Conservation (phyloP, 2,113 vertebrate species). For the Festucalex cinctus region DNA sequence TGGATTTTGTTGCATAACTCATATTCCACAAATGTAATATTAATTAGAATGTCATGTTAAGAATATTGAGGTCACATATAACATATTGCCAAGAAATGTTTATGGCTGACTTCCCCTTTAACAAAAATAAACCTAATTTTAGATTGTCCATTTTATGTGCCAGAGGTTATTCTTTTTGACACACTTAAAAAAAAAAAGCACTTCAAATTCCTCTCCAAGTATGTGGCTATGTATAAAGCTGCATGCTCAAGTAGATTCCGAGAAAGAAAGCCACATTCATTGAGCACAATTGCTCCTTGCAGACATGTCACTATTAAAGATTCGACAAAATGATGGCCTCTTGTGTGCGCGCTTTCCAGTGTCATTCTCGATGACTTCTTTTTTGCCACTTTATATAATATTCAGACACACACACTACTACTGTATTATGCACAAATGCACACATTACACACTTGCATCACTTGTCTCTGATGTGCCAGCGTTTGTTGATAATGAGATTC, state of each 20-base stretch:
- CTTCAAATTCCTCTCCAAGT: neutral
- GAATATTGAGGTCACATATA: too few relatives aligned
- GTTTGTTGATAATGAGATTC: slow-evolving; percentile 72
- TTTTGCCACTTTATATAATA: slow-evolving; percentile 27
- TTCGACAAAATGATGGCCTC: slow-evolving; percentile 56
- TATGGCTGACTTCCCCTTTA: too few relatives aligned
- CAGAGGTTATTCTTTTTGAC: neutral
- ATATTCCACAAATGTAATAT: too few relatives aligned
- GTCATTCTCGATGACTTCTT: slow-evolving; percentile 20
- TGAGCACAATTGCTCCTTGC: slow-evolving; percentile 37
- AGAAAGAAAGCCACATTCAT: slow-evolving; percentile 36
- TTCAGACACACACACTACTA: slow-evolving; percentile 20
- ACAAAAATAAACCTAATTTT: neutral
- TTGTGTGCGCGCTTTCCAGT: slow-evolving; percentile 31
- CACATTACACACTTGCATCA: slow-evolving; percentile 39
- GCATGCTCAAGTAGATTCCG: slow-evolving; percentile 8
- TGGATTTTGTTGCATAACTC: too few relatives aligned
- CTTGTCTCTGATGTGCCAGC: slow-evolving; percentile 59
- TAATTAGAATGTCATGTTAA: too few relatives aligned
- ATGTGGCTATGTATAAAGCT: slow-evolving; percentile 12
- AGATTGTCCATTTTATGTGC: neutral
- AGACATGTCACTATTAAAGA: slow-evolving; percentile 44
- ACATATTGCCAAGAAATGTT: too few relatives aligned
- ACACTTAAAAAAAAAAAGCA: neutral
- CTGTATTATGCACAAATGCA: slow-evolving; percentile 6